Base-by-base conservation (phyloP, 2,888 invertebrate genomes). In the Ptychoptera albimana region DNA sequence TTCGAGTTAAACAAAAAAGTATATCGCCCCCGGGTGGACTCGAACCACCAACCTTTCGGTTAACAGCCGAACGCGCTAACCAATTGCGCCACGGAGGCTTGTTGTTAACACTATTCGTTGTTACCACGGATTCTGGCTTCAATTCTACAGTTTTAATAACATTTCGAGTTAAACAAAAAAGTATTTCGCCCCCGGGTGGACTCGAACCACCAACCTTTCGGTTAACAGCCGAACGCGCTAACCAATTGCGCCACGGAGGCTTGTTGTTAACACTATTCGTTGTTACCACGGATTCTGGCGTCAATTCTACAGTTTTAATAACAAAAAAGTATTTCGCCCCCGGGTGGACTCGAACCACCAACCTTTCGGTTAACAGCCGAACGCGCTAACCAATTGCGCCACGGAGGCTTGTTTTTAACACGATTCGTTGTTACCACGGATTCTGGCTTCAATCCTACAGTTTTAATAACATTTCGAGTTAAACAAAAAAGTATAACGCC, bases 31-130 rank as follows among this genome's bases (percentile, higher is more conserved):
- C 42, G 42, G 42, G 42, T 42, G 42, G 42, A 42, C 15, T 42
- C 42, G 42, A 42, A 42, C 42, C 42, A 42, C 42, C 42, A 42
- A 42, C 42, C 42, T 42, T 42, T 42, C 42, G 42, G 42, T 42
- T 42, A 42, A 42, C 42, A 42, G 42, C 42, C 42, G 42, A 42
- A 42, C 42, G 42, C 42, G 42, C 42, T 42, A 42, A 42, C 42
- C 42, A 42, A 42, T 42, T 42, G 42, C 42, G 42, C 42, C 42
- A 42, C 42, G 42, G 42, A 42, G 42, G 42, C 42, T n/a, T 39
- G 13, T 23, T 3, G 7, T 5, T 23, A 23, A 23, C 23, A 23
- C 23, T 3, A 3, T 23, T 23, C 7, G 4, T 23, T 23, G 3
- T 5, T 7, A 23, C 23, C 23, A 23, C n/a, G n/a, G n/a, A n/a